Base-by-base conservation (phyloP, 2,797 vertebrate genomes). In the Garrulus glandarius region DNA sequence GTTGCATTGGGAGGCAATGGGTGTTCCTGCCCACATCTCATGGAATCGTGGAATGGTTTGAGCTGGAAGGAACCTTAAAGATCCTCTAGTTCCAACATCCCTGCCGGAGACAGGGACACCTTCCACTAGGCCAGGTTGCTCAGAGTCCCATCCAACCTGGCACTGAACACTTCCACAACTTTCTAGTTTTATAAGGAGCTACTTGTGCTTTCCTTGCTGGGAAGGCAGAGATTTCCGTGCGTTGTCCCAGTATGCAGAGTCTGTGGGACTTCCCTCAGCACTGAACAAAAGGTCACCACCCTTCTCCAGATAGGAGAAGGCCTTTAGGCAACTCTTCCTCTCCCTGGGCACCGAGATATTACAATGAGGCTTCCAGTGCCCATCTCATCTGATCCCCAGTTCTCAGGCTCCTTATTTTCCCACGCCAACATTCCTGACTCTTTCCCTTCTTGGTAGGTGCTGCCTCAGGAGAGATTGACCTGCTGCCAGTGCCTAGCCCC, bases 401-500 rank as follows among this genome's bases (percentile, higher is more conserved):
- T 81, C 24, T 75, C 34, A 55, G 23, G 22, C 56, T 75, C 53
- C 39, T 79, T 81, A 14, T 12, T 75, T 23, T 37, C 30, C 46
- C 5, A 0, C 34, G 30, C 39, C 79, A 75, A 64, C 15, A 10
- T 72, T 95, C 18, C 36, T 81, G 64, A 82, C 39, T 79, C 41
- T 22, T 63, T 86, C 61, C 36, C 30, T 79, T 72, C 39, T 79
- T 0, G n/a, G 39, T 90, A 99, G 99, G 99, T 94, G 99, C 99
- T 63, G 99, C 99, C 43, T 98, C 99, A 44, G 99, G 99, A 18
- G 99, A 99, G 95, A 98, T 99, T 4, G 99, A 99, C 94, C 98
- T 99, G 76, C 98, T 99, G 94, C 99, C 99, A 3, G 98, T 99
- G 92, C 99, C 99, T 0, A 99, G 99, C 44, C 99, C 99, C 34